Evolutionary conservation across 1,140 invertebrate species (phyloP).

Genomic region (Drosophila hydei): DNA sequence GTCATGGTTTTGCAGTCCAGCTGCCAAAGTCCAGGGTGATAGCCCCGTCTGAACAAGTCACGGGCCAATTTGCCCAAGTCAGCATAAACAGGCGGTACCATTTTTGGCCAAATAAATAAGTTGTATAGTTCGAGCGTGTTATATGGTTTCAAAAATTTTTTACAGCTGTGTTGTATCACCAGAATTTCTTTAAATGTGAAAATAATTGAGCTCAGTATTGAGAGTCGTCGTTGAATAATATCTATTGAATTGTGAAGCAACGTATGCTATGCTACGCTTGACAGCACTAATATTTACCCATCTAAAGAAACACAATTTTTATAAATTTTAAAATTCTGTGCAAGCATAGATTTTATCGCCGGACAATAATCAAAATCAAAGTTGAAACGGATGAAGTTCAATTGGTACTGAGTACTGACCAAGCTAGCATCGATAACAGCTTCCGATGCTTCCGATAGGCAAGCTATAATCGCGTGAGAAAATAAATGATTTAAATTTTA

Average conservation of each 20-base stretch:
- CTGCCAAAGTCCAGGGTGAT: constrained; percentile 70
- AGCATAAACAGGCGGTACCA: constrained; percentile 51
- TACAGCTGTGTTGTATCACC: constrained; percentile 31
- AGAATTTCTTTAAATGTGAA: constrained; percentile 40
- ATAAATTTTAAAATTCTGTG: no score
- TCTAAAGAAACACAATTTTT: no score
- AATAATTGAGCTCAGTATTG: constrained; percentile 5
- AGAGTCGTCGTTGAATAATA: not conserved
- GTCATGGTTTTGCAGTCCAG: constrained; percentile 62
- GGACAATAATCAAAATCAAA: no score
- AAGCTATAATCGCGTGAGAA: not conserved
- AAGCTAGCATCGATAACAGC: not conserved
- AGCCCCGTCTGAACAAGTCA: constrained; percentile 59
- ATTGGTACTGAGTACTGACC: not conserved
- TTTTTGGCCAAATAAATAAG: constrained; percentile 41
- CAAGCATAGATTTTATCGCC: no score
- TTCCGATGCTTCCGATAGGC: not conserved
- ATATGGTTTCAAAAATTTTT: constrained; percentile 49
- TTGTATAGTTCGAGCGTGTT: constrained; percentile 25
- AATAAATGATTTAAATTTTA: constrained; percentile 53
- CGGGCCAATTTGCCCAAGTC: constrained; percentile 64
- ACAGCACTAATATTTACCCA: not conserved
- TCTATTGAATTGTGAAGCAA: constrained; percentile 12
- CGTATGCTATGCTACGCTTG: constrained; percentile 7
- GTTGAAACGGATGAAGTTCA: not conserved